Conservation (phyloP, 2,797 vertebrate genomes). For the Dromococcyx pavoninus region DNA sequence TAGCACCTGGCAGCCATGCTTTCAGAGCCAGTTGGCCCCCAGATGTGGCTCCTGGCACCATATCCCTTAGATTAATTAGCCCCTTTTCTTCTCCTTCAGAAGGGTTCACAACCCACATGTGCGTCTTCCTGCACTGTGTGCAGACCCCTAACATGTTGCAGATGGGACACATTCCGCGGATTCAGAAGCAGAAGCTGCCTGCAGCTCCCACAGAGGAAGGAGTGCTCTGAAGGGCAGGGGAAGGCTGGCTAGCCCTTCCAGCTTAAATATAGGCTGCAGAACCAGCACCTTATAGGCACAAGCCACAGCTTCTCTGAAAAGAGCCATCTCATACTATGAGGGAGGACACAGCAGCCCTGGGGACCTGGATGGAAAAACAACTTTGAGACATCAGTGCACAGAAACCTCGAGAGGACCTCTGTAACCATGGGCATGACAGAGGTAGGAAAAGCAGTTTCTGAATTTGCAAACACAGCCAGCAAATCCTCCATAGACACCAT, state of each 20-base stretch:
- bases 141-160: conserved; percentile 38
- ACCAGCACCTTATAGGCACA: not conserved
- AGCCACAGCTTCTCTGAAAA: not conserved
- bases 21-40: conserved; percentile 49
- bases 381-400: not conserved
- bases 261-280: not conserved
- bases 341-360: not conserved
- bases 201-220: not conserved
- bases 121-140: conserved; percentile 33
- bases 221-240: not conserved
- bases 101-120: conserved; percentile 63
- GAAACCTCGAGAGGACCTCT: not conserved
- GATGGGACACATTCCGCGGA: conserved; percentile 68
- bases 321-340: not conserved
- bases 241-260: not conserved
- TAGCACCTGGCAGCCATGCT: conserved; percentile 12
- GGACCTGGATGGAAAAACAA: not conserved
- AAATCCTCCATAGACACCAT: not conserved
- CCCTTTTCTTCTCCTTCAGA: conserved; percentile 53
- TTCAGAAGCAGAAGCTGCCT: conserved; percentile 59
- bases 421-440: not conserved
- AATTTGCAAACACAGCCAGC: not conserved
- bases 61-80: conserved; percentile 58
- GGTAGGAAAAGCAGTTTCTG: not conserved
- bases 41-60: conserved; percentile 60